A percentile compares a stretch with the other conserved stretches of the same genome.
phyloP scores from a whole-genome alignment of 2,888 invertebrate genomes.

The Dryobota labecula region DNA sequence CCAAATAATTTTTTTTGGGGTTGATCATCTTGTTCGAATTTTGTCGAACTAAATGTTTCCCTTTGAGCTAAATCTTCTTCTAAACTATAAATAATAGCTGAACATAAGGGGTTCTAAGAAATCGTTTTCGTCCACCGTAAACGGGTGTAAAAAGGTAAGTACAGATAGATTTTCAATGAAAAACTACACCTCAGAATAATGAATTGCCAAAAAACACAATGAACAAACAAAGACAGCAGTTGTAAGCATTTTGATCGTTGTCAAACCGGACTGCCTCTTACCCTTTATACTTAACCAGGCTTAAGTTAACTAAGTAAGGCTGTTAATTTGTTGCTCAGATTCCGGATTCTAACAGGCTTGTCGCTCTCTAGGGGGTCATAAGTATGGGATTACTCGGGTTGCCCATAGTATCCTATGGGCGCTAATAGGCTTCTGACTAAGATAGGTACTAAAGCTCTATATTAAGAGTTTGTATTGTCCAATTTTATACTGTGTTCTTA shows the following conservation, averaged over 20 bases:
- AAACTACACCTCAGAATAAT: not conserved
- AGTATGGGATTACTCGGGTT: slow-evolving; percentile 34
- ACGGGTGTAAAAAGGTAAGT: too few relatives aligned
- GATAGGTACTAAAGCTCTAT: not conserved
- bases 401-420: not conserved
- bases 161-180: not conserved
- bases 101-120: too few relatives aligned
- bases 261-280: not conserved
- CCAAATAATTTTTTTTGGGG: too few relatives aligned
- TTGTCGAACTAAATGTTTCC: too few relatives aligned
- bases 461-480: not conserved
- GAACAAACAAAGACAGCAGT: too few relatives aligned
- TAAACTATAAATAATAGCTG: too few relatives aligned
- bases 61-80: too few relatives aligned
- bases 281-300: slow-evolving; percentile 8
- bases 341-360: slow-evolving; percentile 25
- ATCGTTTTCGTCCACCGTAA: too few relatives aligned
- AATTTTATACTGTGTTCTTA: too few relatives aligned
- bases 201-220: not conserved
- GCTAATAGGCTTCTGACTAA: slow-evolving; percentile 3
- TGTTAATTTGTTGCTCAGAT: slow-evolving; percentile 33
- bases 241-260: too few relatives aligned
- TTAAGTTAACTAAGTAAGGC: not conserved
- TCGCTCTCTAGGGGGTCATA: slow-evolving; percentile 7
- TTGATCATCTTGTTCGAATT: too few relatives aligned